These are phyloP conservation scores for Dryoscopus gambensis DNA, from an alignment of 2,113 vertebrate species.

Conservation along the genomic window DNA sequence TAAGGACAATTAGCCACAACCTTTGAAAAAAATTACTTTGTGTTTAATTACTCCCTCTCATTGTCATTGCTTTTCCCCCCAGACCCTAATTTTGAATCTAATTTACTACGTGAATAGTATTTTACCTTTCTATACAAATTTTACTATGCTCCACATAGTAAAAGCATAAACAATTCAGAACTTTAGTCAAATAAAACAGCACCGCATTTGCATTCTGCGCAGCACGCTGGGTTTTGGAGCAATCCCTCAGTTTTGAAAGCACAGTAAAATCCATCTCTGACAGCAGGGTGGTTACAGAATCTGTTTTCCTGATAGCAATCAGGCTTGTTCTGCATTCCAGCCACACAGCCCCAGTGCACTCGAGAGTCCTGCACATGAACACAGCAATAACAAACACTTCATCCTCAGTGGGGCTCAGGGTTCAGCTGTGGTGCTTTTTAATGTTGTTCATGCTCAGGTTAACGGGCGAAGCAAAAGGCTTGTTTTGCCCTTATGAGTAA, in stretches of 20 bases:
- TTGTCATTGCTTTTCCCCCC: background rate
- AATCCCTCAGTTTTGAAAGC: background rate
- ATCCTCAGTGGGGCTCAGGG: background rate
- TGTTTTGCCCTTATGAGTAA: background rate
- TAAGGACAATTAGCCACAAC: background rate
- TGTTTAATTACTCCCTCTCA: background rate
- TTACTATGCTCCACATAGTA: background rate
- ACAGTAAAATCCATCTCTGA: background rate
- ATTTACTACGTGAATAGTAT: background rate
- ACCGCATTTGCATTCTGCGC: background rate
- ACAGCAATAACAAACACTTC: background rate
- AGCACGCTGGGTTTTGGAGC: background rate
- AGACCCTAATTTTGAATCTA: background rate
- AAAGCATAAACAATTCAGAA: background rate
- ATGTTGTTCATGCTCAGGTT: background rate
- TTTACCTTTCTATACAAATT: background rate
- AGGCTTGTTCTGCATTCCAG: background rate
- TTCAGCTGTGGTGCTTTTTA: background rate
- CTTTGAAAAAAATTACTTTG: background rate
- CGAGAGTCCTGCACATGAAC: background rate
- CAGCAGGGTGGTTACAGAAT: background rate
- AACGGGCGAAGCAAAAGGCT: conserved; percentile 3
- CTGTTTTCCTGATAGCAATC: background rate
- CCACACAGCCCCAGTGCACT: background rate
- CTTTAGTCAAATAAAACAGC: background rate